Evolutionary conservation across 1,140 invertebrate genomes (phyloP), one percentile per base, ranked within the genome.

Genomic region (Tyrophagus putrescentiae): DNA sequence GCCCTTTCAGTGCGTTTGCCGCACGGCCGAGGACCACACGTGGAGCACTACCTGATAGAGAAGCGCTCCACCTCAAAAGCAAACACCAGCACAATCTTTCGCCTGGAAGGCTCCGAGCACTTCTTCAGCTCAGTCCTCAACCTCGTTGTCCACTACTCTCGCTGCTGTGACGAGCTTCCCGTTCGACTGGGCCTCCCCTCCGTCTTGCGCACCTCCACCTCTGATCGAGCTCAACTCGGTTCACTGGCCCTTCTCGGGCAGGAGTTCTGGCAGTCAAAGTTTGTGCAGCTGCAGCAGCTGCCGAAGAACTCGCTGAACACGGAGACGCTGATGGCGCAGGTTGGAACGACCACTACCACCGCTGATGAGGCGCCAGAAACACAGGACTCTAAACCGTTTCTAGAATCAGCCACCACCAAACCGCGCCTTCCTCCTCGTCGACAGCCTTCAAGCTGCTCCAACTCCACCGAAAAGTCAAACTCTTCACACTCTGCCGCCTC

Each of bases 11-110:
- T 95, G 25, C 81, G 89, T 45, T 74, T 94, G 64, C 87, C 87
- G 1, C 78, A 80, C 25, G 83, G 84, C 66, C 85, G 84, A 66
- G 85, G 85, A 5, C 84, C 87, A 5, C 87, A 90, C 71, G 89
- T 94, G 63, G 90, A 95, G 69, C 91, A 97, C 73, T 96, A 95
- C 75, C 78, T 97, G 60, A 90, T 97, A 48, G 88, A 94, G 70
- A 82, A 84, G 13, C 79, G 81, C 56, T 79, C 80, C 52, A 28
- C 45, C 16, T 3, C 2, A 13, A 16, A 9, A 16, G 16, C 45
- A 50, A 4, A 9, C 3, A 28, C 13, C 13, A n/a, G n/a, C n/a
- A n/a, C n/a, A 54, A 80, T 84, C 62, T 78, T 93, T 61, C 84
- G 85, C 45, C 77, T 97, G 61, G 90, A 96, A 74, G 91, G 88